A percentile compares a stretch with the other conserved stretches of the same genome.
These are phyloP conservation scores for Mactra quadrangularis DNA, from an alignment of 1,140 invertebrate genomes.

Conservation along the genomic window DNA sequence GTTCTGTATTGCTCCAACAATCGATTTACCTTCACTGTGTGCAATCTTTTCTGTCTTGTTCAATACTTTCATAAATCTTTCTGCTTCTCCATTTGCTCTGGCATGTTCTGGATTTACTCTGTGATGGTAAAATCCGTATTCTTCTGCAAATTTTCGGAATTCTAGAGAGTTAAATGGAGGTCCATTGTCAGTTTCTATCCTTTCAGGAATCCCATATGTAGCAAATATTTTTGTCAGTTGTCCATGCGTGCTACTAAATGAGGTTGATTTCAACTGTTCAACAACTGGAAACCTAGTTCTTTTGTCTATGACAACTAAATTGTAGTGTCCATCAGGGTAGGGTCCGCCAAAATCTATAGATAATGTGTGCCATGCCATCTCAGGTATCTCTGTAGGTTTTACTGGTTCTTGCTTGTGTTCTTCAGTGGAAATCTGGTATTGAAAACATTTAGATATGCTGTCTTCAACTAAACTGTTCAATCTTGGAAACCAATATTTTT, in stretches of 20 bases:
- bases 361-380: slow-evolving; percentile 45
- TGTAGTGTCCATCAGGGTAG: slow-evolving; percentile 67
- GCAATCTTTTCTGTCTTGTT: slow-evolving; percentile 57
- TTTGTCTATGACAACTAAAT: slow-evolving; percentile 74
- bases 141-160: slow-evolving; percentile 12
- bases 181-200: slow-evolving; percentile 65
- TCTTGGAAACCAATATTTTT: slow-evolving; percentile 64
- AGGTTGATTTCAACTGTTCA: slow-evolving; percentile 38
- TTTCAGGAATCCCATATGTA: slow-evolving; percentile 49
- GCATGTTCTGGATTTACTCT: slow-evolving; percentile 6
- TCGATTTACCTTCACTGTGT: slow-evolving; percentile 35
- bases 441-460: slow-evolving; percentile 53
- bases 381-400: slow-evolving; percentile 29
- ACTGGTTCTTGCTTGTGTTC: slow-evolving; percentile 29
- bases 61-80: slow-evolving; percentile 62
- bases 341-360: slow-evolving; percentile 75
- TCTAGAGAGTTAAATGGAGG: slow-evolving; percentile 58
- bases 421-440: slow-evolving; percentile 59
- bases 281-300: slow-evolving; percentile 72
- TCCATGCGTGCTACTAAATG: slow-evolving; percentile 29
- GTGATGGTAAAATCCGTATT: slow-evolving; percentile 44
- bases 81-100: slow-evolving; percentile 56
- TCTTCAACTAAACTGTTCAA: slow-evolving; percentile 64
- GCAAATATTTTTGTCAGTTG: slow-evolving; percentile 55
- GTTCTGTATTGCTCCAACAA: slow-evolving; percentile 31